A percentile compares a stretch with the other conserved stretches of the same genome.
These are phyloP conservation scores for Heliconius cydno DNA, from an alignment of 2,888 invertebrate species.

Conservation along the genomic window DNA sequence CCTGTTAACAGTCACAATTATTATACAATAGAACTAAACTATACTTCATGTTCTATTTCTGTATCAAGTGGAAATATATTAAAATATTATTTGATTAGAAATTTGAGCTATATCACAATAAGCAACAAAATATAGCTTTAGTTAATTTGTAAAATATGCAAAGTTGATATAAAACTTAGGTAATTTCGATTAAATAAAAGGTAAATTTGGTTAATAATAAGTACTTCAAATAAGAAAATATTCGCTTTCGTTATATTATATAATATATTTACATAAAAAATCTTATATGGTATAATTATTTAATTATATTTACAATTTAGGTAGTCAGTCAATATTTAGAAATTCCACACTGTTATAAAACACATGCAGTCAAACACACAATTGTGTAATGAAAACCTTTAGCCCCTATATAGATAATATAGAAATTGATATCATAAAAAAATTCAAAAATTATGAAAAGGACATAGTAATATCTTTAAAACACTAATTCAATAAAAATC, in stretches of 20 bases:
- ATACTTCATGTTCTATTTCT: neutral
- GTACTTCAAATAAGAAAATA: neutral
- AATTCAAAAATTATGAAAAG: no score
- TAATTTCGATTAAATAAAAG: neutral
- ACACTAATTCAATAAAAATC: no score
- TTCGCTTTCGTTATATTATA: neutral
- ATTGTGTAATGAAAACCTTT: conserved; percentile 78
- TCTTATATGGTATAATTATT: no score
- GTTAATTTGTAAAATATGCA: conserved; percentile 17
- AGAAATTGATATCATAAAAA: conserved; percentile 6
- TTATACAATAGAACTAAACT: neutral
- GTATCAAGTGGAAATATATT: neutral
- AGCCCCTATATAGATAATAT: neutral
- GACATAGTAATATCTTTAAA: no score
- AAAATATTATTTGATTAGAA: neutral
- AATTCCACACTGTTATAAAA: conserved; percentile 88
- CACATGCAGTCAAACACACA: conserved; percentile 87
- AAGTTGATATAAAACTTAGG: neutral
- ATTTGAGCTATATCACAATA: neutral
- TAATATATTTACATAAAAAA: no score
- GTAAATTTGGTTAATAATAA: neutral
- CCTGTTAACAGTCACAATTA: neutral
- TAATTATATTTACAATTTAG: neutral
- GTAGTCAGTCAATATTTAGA: conserved; percentile 80
- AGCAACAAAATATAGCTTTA: neutral